Conservation (phyloP, 2,113 vertebrate species). For the Corvus cornix region DNA sequence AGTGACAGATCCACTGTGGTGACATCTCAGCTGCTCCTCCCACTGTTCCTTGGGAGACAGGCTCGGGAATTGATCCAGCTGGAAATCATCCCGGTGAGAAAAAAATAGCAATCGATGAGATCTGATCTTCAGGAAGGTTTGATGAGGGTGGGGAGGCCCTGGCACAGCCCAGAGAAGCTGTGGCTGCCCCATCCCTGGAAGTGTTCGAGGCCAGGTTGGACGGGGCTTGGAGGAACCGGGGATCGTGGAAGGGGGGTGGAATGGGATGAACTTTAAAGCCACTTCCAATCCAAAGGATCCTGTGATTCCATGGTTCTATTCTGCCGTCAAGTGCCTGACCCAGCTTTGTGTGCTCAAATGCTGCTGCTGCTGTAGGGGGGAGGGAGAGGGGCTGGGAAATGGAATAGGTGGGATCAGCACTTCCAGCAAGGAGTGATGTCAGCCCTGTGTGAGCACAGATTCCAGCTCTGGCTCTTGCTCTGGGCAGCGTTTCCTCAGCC, state of each 20-base stretch:
- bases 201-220: background rate
- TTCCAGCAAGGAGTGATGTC: accelerated
- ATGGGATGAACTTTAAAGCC: background rate
- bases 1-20: background rate
- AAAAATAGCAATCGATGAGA: background rate
- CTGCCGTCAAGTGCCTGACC: background rate
- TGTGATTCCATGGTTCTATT: background rate
- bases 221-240: background rate
- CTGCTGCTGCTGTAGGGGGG: background rate
- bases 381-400: background rate
- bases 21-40: background rate
- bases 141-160: background rate
- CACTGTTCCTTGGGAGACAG: background rate
- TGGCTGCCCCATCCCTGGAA: background rate
- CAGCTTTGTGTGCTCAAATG: background rate
- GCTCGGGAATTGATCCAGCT: background rate
- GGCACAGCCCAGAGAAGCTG: background rate
- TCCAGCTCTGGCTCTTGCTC: background rate
- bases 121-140: background rate
- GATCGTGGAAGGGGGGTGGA: accelerated
- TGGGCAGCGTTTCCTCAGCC: accelerated
- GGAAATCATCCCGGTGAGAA: background rate
- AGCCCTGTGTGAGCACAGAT: background rate
- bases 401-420: background rate
- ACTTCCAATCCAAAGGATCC: background rate